phyloP scores from a whole-genome alignment of 2,888 invertebrate species.

The Cataglyphis albicans region DNA sequence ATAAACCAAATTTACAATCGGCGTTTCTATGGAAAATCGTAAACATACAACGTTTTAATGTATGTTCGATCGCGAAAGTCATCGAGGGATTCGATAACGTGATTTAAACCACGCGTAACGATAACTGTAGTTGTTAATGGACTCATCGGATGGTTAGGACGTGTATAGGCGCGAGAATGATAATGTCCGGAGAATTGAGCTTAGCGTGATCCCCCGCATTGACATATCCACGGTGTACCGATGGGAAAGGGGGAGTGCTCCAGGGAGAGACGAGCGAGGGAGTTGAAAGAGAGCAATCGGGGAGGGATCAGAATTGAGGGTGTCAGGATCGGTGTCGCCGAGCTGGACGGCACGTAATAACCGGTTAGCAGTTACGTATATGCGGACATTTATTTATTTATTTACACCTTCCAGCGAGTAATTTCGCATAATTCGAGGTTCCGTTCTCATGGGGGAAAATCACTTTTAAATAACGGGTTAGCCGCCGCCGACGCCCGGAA shows the following conservation, averaged over 20 bases:
- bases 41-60: background rate
- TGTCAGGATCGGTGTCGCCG: constrained; percentile 66
- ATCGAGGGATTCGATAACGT: constrained; percentile 11
- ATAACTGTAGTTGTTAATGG: constrained; percentile 47
- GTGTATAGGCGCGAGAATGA: constrained; percentile 57
- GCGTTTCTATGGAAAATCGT: background rate
- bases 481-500: constrained; percentile 26
- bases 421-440: constrained; percentile 80
- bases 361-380: constrained; percentile 79
- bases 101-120: constrained; percentile 23
- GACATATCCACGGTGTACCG: constrained; percentile 55
- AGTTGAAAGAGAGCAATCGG: constrained; percentile 8
- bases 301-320: constrained; percentile 37
- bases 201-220: constrained; percentile 66
- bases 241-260: constrained; percentile 35
- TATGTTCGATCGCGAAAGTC: background rate
- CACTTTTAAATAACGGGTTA: constrained; percentile 69
- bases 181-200: constrained; percentile 58
- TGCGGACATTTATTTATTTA: constrained; percentile 83
- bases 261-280: constrained; percentile 17
- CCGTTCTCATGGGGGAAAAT: constrained; percentile 76
- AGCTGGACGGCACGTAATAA: constrained; percentile 81
- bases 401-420: constrained; percentile 77
- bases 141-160: constrained; percentile 46
- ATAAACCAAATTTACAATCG: constrained; percentile 8